A percentile compares a stretch with the other conserved stretches of the same genome.
Conservation (phyloP, 2,113 vertebrate genomes). For the Nycticebus coucang region DNA sequence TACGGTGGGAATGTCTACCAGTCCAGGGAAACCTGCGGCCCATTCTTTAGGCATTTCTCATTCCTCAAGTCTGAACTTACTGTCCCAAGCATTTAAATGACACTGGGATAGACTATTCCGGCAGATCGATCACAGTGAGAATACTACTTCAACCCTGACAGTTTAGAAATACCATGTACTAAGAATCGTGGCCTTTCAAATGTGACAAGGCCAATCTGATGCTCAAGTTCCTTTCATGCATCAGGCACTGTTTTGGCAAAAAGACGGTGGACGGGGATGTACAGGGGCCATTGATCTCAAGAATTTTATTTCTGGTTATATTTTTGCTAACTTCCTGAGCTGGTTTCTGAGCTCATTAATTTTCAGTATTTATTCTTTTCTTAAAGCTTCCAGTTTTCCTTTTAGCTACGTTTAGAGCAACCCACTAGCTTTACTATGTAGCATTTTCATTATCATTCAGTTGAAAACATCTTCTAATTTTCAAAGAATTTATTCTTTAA, state of each 20-base stretch:
- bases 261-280: neutral
- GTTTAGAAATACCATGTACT: neutral
- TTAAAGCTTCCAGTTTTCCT: neutral
- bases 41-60: neutral
- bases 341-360: neutral
- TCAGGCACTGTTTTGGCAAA: neutral
- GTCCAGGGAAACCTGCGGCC: too few species aligned
- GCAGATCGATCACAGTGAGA: neutral
- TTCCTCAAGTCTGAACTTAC: neutral
- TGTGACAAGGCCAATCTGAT: neutral
- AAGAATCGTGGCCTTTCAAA: neutral
- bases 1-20: fast-evolving
- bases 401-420: neutral
- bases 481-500: neutral
- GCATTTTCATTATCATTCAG: neutral
- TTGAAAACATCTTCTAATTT: neutral
- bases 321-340: neutral
- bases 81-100: neutral
- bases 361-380: neutral
- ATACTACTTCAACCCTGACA: neutral
- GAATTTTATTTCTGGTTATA: neutral
- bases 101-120: neutral
- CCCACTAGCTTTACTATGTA: neutral
- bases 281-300: neutral
- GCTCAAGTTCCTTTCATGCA: neutral